phyloP scores from a whole-genome alignment of 2,888 invertebrate species.

The Pelosia muscerda region DNA sequence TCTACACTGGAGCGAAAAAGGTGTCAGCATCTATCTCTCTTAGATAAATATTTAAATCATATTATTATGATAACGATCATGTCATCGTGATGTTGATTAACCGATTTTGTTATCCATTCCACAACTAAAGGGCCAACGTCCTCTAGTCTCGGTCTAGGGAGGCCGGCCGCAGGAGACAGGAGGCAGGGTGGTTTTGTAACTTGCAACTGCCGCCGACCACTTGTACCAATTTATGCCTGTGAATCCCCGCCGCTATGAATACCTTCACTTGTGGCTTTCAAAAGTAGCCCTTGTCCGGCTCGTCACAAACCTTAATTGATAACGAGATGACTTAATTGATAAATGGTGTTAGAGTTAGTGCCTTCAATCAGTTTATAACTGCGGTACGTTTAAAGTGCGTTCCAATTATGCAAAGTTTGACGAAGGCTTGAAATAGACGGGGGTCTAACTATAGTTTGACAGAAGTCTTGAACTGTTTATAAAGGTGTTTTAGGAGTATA shows the following conservation, averaged over 20 bases:
- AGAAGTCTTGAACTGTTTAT: not conserved
- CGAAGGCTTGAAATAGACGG: not conserved
- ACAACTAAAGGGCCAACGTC: not conserved
- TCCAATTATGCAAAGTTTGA: not conserved
- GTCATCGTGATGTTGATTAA: not conserved
- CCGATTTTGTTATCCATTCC: not conserved
- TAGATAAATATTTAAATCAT: not conserved
- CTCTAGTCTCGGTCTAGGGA: not conserved
- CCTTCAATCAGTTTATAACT: not conserved
- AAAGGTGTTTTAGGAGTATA: not conserved
- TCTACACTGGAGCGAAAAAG: no score
- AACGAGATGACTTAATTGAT: not conserved
- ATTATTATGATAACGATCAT: not conserved
- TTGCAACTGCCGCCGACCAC: not conserved
- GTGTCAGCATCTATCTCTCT: no score
- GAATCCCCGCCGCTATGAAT: not conserved
- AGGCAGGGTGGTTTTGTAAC: not conserved
- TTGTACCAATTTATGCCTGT: not conserved
- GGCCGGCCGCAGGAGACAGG: not conserved
- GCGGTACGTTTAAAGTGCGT: not conserved
- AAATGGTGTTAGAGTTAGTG: not conserved
- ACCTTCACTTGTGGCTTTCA: not conserved
- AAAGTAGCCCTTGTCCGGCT: conserved; percentile 1
- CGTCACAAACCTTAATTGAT: not conserved
- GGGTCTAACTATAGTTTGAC: not conserved